These are phyloP conservation scores for Drosophila pegasa DNA, from an alignment of 2,888 invertebrate species.

Conservation along the genomic window DNA sequence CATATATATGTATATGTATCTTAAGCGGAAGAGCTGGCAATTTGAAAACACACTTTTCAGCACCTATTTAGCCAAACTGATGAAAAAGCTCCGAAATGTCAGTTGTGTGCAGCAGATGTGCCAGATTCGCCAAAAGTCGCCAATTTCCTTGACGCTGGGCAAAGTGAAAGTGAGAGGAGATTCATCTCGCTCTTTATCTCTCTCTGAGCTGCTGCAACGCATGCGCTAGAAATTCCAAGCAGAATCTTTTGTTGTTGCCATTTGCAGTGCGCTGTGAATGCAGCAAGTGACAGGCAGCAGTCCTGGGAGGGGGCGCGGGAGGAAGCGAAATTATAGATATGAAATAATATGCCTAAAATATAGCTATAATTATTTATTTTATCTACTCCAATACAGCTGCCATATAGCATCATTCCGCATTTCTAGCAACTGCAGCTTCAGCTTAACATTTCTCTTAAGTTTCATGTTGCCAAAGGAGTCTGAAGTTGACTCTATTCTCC, in stretches of 20 bases:
- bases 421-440: too few relatives aligned
- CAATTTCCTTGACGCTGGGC: slow-evolving; percentile 32
- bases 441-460: slow-evolving; percentile 8
- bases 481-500: slow-evolving; percentile 33
- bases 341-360: too few relatives aligned
- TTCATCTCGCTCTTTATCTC: background rate
- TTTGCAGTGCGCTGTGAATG: slow-evolving; percentile 23
- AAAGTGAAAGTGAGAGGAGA: slow-evolving; percentile 50
- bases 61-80: slow-evolving; percentile 12
- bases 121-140: slow-evolving; percentile 12
- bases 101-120: slow-evolving; percentile 9
- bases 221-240: slow-evolving; percentile 47
- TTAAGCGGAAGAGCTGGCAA: slow-evolving; percentile 14
- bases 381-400: background rate
- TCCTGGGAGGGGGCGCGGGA: too few relatives aligned
- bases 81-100: slow-evolving; percentile 19
- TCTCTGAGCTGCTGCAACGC: slow-evolving; percentile 44
- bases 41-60: slow-evolving; percentile 23
- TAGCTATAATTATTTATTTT: background rate
- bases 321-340: too few relatives aligned
- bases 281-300: too few relatives aligned
- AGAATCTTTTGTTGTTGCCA: slow-evolving; percentile 31
- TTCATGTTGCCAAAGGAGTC: slow-evolving; percentile 19
- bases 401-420: background rate
- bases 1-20: too few relatives aligned